Conservation (phyloP, 2,797 vertebrate species). For the Phataginus tetradactyla region DNA sequence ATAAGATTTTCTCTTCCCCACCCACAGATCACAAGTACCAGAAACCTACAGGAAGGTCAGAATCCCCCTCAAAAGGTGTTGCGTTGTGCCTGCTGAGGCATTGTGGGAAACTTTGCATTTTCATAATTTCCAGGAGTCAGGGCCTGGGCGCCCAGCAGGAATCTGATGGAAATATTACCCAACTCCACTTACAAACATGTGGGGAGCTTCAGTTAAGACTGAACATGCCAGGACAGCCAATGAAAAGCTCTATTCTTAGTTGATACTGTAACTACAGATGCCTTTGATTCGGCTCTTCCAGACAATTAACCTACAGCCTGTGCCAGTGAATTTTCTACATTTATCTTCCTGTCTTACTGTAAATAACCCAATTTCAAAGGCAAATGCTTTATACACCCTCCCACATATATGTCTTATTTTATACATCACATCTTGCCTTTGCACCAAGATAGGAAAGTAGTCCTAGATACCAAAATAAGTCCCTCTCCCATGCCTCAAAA, state of each 20-base stretch:
- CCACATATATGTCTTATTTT: constrained; percentile 68
- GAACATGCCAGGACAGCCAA: not conserved
- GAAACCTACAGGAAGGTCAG: not conserved
- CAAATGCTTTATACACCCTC: constrained; percentile 64
- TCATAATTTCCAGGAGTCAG: not conserved
- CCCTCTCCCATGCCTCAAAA: not conserved
- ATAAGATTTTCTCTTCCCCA: too few species aligned
- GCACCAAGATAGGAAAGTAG: constrained; percentile 18
- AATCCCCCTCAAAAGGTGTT: not conserved
- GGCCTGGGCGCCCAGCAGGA: not conserved
- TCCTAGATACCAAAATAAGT: constrained; percentile 24
- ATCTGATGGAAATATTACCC: not conserved
- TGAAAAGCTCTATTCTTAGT: constrained; percentile 1
- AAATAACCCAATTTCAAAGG: constrained; percentile 76
- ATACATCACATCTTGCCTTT: constrained; percentile 46
- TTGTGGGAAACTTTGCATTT: not conserved
- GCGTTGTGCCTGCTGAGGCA: not conserved
- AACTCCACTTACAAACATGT: not conserved
- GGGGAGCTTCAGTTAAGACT: not conserved
- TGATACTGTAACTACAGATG: constrained; percentile 16
- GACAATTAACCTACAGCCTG: constrained; percentile 35
- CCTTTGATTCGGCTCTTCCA: constrained; percentile 20
- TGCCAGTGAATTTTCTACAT: constrained; percentile 38
- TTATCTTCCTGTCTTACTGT: constrained; percentile 62
- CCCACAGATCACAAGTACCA: not conserved